phyloP scores from a whole-genome alignment of 2,797 vertebrate species.

The Vespertilio murinus region DNA sequence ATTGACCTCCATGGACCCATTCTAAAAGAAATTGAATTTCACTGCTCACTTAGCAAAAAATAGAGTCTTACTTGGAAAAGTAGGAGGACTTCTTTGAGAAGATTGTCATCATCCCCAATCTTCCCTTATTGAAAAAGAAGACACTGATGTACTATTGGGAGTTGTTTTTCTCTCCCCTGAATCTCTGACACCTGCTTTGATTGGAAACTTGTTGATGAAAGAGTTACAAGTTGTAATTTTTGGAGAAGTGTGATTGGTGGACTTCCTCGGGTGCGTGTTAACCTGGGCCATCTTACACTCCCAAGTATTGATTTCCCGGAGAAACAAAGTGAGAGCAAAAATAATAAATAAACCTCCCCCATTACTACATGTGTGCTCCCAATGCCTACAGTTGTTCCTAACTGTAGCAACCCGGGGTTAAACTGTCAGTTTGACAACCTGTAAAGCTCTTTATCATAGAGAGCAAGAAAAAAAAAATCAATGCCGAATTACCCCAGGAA shows the following conservation, averaged over 20 bases:
- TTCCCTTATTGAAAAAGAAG: not conserved
- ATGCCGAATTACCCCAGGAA: slow-evolving; percentile 91
- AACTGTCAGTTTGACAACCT: slow-evolving; percentile 90
- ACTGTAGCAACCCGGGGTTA: slow-evolving; percentile 81
- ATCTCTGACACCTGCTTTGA: not conserved
- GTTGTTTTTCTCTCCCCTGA: not conserved
- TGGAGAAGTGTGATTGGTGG: not conserved
- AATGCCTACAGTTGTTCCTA: slow-evolving; percentile 12
- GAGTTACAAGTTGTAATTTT: not conserved
- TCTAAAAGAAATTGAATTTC: not conserved
- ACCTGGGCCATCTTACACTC: not conserved
- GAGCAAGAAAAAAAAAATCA: slow-evolving; percentile 92
- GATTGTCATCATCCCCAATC: not conserved
- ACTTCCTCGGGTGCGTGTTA: not conserved
- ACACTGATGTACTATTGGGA: not conserved
- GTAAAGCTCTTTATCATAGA: slow-evolving; percentile 87
- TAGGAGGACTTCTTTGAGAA: not conserved
- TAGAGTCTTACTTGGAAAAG: not conserved
- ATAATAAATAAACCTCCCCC: slow-evolving; percentile 46
- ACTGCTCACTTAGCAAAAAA: not conserved
- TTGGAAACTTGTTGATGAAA: not conserved
- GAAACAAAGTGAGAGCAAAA: slow-evolving; percentile 44
- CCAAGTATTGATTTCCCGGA: not conserved
- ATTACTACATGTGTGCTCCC: slow-evolving; percentile 46
- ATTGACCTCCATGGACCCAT: not conserved